Base-by-base conservation (phyloP, 2,113 vertebrate genomes). In the Microcebus tavaratra region DNA sequence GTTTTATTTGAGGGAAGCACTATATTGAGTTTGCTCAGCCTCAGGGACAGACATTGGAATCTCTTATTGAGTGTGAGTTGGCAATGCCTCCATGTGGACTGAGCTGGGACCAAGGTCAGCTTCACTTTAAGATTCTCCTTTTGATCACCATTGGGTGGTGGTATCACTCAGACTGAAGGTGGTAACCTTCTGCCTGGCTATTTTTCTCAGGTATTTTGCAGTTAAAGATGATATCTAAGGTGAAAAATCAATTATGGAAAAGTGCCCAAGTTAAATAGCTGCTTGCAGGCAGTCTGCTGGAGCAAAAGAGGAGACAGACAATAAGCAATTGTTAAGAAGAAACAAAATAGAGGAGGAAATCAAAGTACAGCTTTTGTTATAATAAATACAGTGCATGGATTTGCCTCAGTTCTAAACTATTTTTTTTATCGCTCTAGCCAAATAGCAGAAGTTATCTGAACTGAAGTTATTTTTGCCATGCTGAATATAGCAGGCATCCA, bases 121-220 rank as follows among this genome's bases (percentile, higher is more conserved):
- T 85, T 90, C 57, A 84, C 18, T 15, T 82, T 90, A 84, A 78
- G 78, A 80, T 92, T 95, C 10, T 82, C n/a, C 55, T 81, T 39
- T 81, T 34, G 90, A 11, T 92, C 61, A 84, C 17, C 1, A 31
- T 90, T 97, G 97, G 86, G 61, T 86, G 68, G 65, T 67, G 50
- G 63, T 76, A 48, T 61, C 82, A 80, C 0, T 15, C 25, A 83
- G 31, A 78, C 9, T 85, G 59, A 79, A 39, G 27, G 81, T 88
- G 11, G 81, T 97, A 95, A 85, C 92, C 0, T 80, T 93, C 87
- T 97, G 36, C 15, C 15, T 8, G 73, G 68, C 75, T 25, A 39
- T 86, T 92, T 94, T 96, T 97, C 90, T 88, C 61, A 87, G 53
- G 15, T 96, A 50, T 31, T 96, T 97, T 97, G 23, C 27, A 20